Conservation (phyloP, 2,113 vertebrate genomes). For the Tylochromis polylepis region DNA sequence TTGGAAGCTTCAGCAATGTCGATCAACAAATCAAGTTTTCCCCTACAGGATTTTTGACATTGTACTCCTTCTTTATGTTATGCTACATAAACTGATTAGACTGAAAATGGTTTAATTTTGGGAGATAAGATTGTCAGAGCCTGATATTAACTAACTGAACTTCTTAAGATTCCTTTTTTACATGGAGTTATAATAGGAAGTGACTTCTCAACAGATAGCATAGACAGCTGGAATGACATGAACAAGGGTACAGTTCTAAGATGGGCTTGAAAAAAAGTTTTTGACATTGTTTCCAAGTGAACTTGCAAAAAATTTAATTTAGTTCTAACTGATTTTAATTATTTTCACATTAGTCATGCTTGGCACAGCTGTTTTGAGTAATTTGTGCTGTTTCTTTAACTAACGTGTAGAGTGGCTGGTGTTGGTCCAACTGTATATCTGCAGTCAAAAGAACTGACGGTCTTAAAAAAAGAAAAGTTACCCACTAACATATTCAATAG, state of each 20-base stretch:
- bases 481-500: background rate
- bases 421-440: background rate
- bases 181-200: rapidly evolving
- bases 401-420: background rate
- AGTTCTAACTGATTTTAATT: background rate
- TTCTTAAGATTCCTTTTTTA: background rate
- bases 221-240: background rate
- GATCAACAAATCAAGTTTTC: background rate
- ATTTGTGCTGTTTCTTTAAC: background rate
- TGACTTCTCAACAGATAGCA: background rate
- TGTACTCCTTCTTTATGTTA: background rate
- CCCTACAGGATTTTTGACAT: background rate
- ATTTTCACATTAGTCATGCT: background rate
- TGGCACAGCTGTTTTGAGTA: background rate
- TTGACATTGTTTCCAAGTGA: background rate
- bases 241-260: background rate
- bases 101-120: background rate
- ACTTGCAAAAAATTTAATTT: background rate
- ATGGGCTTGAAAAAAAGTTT: background rate
- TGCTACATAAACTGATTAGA: background rate
- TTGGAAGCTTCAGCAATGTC: background rate
- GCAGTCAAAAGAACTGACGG: no score
- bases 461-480: background rate
- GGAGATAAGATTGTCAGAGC: no score
- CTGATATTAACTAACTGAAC: background rate